A percentile compares a stretch with the other conserved stretches of the same genome.
These are phyloP conservation scores for Desoria tigrina DNA, from an alignment of 2,888 invertebrate genomes.

Conservation along the genomic window DNA sequence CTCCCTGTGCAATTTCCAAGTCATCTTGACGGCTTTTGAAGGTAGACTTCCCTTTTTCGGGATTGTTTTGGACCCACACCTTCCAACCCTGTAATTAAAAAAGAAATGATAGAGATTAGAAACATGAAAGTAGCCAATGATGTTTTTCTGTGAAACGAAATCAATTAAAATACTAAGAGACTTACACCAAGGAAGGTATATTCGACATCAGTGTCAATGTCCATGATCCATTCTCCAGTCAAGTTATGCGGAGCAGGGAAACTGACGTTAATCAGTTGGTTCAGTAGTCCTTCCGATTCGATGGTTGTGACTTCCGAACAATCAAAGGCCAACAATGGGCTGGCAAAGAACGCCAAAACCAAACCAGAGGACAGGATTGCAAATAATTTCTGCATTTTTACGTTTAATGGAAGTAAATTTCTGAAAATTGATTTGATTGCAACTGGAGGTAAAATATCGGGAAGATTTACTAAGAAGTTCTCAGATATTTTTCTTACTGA, in stretches of 20 bases:
- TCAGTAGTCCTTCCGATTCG: slow-evolving; percentile 13
- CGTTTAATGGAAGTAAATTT: too few species aligned
- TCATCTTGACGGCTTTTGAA: slow-evolving; percentile 6
- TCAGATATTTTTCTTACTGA: too few species aligned
- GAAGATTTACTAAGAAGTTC: too few species aligned
- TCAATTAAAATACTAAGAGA: too few species aligned
- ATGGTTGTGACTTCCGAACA: slow-evolving; percentile 12
- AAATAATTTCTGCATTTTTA: too few species aligned
- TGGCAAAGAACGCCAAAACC: background rate
- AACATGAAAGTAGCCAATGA: too few species aligned
- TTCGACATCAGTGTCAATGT: slow-evolving; percentile 18
- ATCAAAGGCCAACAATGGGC: background rate
- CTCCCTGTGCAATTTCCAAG: slow-evolving; percentile 2
- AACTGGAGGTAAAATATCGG: too few species aligned
- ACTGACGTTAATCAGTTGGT: slow-evolving; percentile 12
- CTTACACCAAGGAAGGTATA: slow-evolving; percentile 26
- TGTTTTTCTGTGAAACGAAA: too few species aligned
- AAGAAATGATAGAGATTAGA: background rate
- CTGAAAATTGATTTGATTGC: too few species aligned
- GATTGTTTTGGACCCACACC: slow-evolving; percentile 16
- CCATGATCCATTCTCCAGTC: slow-evolving; percentile 17
- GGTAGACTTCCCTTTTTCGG: slow-evolving; percentile 9
- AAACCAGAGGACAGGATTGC: background rate
- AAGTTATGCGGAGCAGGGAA: slow-evolving; percentile 19
- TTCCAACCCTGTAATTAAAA: slow-evolving; percentile 13